Evolutionary conservation across 2,113 vertebrate genomes (phyloP).

Genomic region (Rhinolophus sinicus): DNA sequence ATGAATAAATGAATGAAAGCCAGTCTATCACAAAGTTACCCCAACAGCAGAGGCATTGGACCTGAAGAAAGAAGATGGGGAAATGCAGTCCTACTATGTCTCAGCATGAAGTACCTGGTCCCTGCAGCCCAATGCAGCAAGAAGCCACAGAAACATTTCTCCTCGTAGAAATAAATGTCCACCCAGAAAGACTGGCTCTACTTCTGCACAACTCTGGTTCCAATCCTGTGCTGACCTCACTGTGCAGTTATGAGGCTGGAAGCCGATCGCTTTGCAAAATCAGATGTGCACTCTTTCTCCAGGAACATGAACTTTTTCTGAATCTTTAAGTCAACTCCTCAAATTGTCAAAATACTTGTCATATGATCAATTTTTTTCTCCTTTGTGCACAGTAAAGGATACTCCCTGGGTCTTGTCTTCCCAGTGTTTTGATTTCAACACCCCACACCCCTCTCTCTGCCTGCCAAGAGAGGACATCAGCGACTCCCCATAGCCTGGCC

Average conservation of each 20-base stretch:
- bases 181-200: background rate
- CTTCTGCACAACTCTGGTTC: conserved; percentile 21
- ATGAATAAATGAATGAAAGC: background rate
- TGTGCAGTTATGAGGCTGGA: conserved; percentile 59
- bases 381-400: background rate
- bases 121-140: background rate
- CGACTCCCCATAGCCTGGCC: background rate
- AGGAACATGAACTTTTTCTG: conserved; percentile 41
- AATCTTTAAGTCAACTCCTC: conserved; percentile 51
- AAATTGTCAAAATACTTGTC: conserved; percentile 49
- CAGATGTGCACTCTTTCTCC: conserved; percentile 23
- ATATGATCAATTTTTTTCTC: conserved; percentile 28
- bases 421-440: conserved; percentile 31
- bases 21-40: background rate
- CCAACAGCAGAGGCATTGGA: background rate
- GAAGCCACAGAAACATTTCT: background rate
- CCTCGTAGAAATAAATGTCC: conserved; percentile 35
- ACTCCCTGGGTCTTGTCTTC: conserved; percentile 24
- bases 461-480: conserved; percentile 1
- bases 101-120: background rate
- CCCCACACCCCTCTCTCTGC: background rate
- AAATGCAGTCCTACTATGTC: background rate
- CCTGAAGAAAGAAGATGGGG: background rate
- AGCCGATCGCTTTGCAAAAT: conserved; percentile 29
- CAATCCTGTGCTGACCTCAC: conserved; percentile 65